phyloP scores from a whole-genome alignment of 1,140 invertebrate genomes.

The Heliconius congener region DNA sequence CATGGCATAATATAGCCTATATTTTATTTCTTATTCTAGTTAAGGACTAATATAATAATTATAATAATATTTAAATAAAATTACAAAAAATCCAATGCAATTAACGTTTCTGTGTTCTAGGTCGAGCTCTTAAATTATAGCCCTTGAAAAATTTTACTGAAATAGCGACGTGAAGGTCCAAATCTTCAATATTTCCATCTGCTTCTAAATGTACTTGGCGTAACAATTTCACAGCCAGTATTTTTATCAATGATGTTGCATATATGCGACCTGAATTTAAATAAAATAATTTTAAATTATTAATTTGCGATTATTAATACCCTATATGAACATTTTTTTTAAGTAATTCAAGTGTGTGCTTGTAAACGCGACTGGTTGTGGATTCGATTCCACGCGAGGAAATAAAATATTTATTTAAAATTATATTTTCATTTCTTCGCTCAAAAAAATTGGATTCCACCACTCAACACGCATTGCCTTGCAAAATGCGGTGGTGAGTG shows the following conservation, averaged over 20 bases:
- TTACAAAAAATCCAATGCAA: not conserved
- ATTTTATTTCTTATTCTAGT: too few relatives aligned
- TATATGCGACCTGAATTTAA: slow-evolving; percentile 56
- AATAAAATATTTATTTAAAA: not conserved
- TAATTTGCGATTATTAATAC: too few relatives aligned
- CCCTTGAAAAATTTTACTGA: slow-evolving; percentile 56
- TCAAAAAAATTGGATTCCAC: not conserved
- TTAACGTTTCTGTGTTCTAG: not conserved
- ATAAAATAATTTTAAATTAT: slow-evolving; percentile 7
- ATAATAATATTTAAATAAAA: too few relatives aligned
- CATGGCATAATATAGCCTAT: too few relatives aligned
- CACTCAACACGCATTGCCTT: not conserved
- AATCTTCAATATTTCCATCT: slow-evolving; percentile 50
- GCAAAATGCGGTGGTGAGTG: too few relatives aligned
- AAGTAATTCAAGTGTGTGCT: not conserved
- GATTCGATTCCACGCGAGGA: not conserved
- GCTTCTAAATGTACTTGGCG: slow-evolving; percentile 49
- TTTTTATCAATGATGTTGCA: slow-evolving; percentile 60
- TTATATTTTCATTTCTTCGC: not conserved
- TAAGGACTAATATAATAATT: too few relatives aligned
- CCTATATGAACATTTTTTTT: too few relatives aligned
- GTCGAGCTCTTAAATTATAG: slow-evolving; percentile 50
- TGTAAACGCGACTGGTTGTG: not conserved
- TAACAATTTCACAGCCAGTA: slow-evolving; percentile 50
- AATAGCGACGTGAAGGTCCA: slow-evolving; percentile 56